Evolutionary conservation across 2,888 invertebrate species (phyloP).

Genomic region (Eutolmus rufibarbis): DNA sequence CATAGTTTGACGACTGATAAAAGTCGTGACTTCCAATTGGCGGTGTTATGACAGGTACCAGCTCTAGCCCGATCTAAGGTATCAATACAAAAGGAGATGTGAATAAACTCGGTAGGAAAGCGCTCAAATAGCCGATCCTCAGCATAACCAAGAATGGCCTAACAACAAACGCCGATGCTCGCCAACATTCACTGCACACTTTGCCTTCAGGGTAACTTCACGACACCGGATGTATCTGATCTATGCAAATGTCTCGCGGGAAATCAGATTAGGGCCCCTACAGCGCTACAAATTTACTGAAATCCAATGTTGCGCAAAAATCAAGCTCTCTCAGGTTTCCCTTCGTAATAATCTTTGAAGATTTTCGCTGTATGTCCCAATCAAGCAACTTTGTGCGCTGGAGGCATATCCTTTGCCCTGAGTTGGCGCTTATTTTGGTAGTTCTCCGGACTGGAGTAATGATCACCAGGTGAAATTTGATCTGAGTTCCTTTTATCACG

Average conservation of each 20-base stretch:
- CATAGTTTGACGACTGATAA: conserved; percentile 36
- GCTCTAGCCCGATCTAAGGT: background rate
- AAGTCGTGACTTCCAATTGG: conserved; percentile 43
- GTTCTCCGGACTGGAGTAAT: background rate
- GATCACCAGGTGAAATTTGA: background rate
- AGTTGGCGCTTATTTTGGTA: background rate
- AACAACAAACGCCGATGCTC: background rate
- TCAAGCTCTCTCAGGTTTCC: background rate
- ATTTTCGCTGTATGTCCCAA: background rate
- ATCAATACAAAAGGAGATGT: conserved; percentile 21
- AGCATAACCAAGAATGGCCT: background rate
- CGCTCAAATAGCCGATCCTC: background rate
- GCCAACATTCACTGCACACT: background rate
- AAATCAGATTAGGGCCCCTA: background rate
- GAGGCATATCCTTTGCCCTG: background rate
- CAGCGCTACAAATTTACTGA: background rate
- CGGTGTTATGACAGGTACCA: conserved; percentile 41
- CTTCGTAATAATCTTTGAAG: background rate
- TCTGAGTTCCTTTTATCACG: background rate
- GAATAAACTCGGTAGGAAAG: conserved; percentile 7
- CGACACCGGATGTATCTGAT: background rate
- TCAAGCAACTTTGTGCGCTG: background rate
- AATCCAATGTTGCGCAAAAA: background rate
- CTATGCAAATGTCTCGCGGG: background rate
- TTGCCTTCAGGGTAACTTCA: background rate